phyloP scores from a whole-genome alignment of 2,797 vertebrate genomes.

The Ptychadena robeensis region DNA sequence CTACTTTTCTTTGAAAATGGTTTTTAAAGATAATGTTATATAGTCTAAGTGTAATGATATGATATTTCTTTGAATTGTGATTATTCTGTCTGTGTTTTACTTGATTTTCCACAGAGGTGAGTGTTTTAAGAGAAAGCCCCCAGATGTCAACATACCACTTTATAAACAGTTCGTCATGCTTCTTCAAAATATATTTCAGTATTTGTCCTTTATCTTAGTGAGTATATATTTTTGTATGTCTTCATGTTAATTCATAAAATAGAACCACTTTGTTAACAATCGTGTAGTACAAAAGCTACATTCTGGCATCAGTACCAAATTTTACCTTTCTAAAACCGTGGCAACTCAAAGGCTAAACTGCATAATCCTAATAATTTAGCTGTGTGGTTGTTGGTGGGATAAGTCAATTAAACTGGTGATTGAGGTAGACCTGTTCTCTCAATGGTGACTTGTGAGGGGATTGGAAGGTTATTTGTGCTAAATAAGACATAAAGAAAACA shows the following conservation, averaged over 20 bases:
- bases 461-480: too few species aligned
- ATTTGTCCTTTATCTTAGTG: not conserved
- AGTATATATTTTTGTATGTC: not conserved
- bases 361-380: too few species aligned
- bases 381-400: too few species aligned
- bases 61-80: constrained; percentile 58
- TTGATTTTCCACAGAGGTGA: constrained; percentile 40
- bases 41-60: constrained; percentile 55
- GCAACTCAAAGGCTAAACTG: too few species aligned
- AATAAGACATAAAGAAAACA: too few species aligned
- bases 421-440: too few species aligned
- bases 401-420: too few species aligned
- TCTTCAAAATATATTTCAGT: constrained; percentile 3
- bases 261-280: too few species aligned
- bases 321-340: too few species aligned
- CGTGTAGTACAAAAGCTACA: too few species aligned
- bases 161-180: constrained; percentile 14
- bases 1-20: constrained; percentile 51
- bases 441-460: too few species aligned
- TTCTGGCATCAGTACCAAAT: too few species aligned
- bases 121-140: constrained; percentile 33
- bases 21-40: constrained; percentile 59
- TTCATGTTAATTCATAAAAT: not conserved
- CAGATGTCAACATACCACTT: constrained; percentile 46
- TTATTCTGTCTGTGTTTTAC: constrained; percentile 53